phyloP scores from a whole-genome alignment of 2,113 vertebrate genomes.

The Semnornis frantzii region DNA sequence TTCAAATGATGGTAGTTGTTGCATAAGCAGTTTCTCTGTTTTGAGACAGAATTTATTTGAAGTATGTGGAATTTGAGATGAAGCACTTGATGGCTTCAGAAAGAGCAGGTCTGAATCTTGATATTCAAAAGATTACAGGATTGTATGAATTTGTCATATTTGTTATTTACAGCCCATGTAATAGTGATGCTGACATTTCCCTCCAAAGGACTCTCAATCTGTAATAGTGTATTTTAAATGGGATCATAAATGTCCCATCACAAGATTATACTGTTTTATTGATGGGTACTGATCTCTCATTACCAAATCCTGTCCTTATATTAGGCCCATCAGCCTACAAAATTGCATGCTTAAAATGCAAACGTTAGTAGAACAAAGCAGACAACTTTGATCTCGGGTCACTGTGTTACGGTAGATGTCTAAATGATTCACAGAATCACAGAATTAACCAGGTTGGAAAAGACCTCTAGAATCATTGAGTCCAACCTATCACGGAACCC shows the following conservation, averaged over 20 bases:
- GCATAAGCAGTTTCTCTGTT: not conserved
- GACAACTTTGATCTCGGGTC: not conserved
- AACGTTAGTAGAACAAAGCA: not conserved
- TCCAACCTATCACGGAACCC: too few relatives aligned
- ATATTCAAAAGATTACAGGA: not conserved
- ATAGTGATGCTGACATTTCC: not conserved
- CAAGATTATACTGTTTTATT: not conserved
- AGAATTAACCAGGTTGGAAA: too few relatives aligned
- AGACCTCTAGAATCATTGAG: too few relatives aligned
- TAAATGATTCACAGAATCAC: not conserved
- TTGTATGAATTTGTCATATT: not conserved
- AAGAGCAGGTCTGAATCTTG: not conserved
- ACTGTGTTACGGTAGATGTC: not conserved
- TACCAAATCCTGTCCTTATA: not conserved
- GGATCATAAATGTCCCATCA: not conserved
- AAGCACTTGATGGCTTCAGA: not conserved
- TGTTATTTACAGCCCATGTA: not conserved
- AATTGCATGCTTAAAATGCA: not conserved
- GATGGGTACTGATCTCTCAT: fast-evolving
- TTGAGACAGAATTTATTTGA: not conserved
- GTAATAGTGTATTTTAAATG: not conserved
- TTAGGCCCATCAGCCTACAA: not conserved
- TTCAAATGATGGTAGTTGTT: not conserved
- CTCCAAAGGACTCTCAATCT: not conserved
- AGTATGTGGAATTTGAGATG: not conserved